Base-by-base conservation (phyloP, 1,140 invertebrate genomes). In the Melanaphis sacchari region DNA sequence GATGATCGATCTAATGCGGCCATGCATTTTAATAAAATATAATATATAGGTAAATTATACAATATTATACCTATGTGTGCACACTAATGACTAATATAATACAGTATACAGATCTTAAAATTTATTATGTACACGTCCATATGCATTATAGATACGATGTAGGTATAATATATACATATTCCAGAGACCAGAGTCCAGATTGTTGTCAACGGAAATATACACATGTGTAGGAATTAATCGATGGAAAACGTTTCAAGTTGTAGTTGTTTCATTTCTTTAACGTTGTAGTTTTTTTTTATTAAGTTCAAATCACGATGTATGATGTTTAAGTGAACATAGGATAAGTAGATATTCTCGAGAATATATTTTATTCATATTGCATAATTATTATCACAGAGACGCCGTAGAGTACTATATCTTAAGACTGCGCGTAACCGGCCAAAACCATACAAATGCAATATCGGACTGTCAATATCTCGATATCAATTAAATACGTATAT, bases 391-490 rank as follows among this genome's bases (percentile, higher is more conserved):
- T n/a, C 31, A n/a, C 15, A n/a, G 31, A 76, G 59, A 76, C 59
- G 4, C 31, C 59, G 15, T 76, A n/a, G 31, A n/a, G 7, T 36
- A 54, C 9, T n/a, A 76, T 76, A 76, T 76, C n/a, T 76, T 76
- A 76, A 76, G 15, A 76, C 31, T 21, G 59, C 43, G 41, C 5
- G 36, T 22, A 52, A 88, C 15, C 31, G 8, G 38, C 38, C 6
- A 90, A 90, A 54, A 1, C 52, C 88, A 31, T 90, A 59, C 40
- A 90, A 90, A 59, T 90, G 88, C 52, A 41, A 59, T 49, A 85
- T 90, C 41, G 52, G 59, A 38, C 88, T 90, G 38, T 90, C 88
- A 59, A 89, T 90, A 41, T 40, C 26, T 59, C 8, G 36, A 59
- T 40, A 54, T n/a, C 38, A 8, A 15, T 31, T 54, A 54, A n/a